Evolutionary conservation across 2,888 invertebrate species (phyloP).

Genomic region (Octodonta nipae): DNA sequence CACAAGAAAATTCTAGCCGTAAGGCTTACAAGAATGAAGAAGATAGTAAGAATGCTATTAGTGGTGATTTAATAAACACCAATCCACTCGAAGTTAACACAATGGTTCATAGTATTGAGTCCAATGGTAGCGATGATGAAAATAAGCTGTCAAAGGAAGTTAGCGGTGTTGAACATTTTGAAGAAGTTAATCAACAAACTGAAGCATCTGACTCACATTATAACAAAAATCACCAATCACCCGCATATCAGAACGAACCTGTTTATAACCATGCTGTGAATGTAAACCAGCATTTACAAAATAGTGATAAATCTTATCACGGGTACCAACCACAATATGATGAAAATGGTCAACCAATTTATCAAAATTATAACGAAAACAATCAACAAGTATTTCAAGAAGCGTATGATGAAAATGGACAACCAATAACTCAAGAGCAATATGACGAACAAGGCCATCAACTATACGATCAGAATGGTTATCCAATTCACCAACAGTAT

Average conservation of each 20-base stretch:
- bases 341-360: slow-evolving; percentile 16
- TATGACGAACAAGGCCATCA: slow-evolving; percentile 18
- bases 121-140: too few species aligned
- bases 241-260: slow-evolving; percentile 17
- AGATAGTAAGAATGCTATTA: too few species aligned
- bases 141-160: background rate
- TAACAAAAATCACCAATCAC: slow-evolving; percentile 12
- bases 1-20: too few species aligned
- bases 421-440: slow-evolving; percentile 7
- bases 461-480: slow-evolving; percentile 17
- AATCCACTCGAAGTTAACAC: too few species aligned
- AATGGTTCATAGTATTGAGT: too few species aligned
- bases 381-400: slow-evolving; percentile 13
- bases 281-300: too few species aligned
- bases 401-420: slow-evolving; percentile 13
- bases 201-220: slow-evolving; percentile 5
- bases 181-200: background rate
- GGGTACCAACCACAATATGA: slow-evolving; percentile 18
- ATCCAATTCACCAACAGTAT: slow-evolving; percentile 15
- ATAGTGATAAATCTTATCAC: too few species aligned
- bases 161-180: too few species aligned
- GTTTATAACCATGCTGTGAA: too few species aligned
- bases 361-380: slow-evolving; percentile 8
- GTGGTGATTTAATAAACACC: too few species aligned
- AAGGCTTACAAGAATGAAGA: too few species aligned